A percentile compares a stretch with the other conserved stretches of the same genome.
phyloP scores from a whole-genome alignment of 2,888 invertebrate species.

The Pocota personata region DNA sequence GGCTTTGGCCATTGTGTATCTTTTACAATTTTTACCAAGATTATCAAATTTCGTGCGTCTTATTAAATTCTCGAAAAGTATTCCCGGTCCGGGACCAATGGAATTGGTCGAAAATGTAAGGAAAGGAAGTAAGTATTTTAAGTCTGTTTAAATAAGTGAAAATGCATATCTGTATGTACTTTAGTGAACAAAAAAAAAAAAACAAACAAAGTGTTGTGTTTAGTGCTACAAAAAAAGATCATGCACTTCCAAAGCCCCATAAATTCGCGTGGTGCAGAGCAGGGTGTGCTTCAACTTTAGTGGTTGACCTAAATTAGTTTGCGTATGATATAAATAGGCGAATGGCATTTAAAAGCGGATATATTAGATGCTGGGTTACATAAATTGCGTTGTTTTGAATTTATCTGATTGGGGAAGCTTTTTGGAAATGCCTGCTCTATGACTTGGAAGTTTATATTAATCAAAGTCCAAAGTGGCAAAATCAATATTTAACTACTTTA shows the following conservation, averaged over 20 bases:
- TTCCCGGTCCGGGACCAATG: conserved; percentile 79
- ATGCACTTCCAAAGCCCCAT: too few species aligned
- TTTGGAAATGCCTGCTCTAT: too few species aligned
- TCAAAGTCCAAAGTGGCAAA: too few species aligned
- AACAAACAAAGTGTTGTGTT: not conserved
- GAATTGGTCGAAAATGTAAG: conserved; percentile 79
- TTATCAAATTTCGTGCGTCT: conserved; percentile 75
- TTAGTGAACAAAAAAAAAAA: too few species aligned
- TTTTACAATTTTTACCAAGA: conserved; percentile 33
- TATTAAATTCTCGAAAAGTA: conserved; percentile 76
- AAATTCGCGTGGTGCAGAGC: too few species aligned
- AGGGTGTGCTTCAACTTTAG: not conserved
- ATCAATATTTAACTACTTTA: too few species aligned
- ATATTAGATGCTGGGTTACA: too few species aligned
- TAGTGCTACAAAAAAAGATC: not conserved
- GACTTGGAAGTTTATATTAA: too few species aligned
- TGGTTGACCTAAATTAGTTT: not conserved
- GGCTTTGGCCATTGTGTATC: conserved; percentile 28
- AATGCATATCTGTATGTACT: not conserved
- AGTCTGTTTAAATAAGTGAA: not conserved
- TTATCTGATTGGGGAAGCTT: too few species aligned
- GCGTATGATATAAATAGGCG: not conserved
- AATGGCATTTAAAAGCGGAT: not conserved
- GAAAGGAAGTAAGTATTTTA: conserved; percentile 78
- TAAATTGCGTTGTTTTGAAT: too few species aligned